phyloP scores from a whole-genome alignment of 1,140 invertebrate species.

The Saccostrea cuccullata region DNA sequence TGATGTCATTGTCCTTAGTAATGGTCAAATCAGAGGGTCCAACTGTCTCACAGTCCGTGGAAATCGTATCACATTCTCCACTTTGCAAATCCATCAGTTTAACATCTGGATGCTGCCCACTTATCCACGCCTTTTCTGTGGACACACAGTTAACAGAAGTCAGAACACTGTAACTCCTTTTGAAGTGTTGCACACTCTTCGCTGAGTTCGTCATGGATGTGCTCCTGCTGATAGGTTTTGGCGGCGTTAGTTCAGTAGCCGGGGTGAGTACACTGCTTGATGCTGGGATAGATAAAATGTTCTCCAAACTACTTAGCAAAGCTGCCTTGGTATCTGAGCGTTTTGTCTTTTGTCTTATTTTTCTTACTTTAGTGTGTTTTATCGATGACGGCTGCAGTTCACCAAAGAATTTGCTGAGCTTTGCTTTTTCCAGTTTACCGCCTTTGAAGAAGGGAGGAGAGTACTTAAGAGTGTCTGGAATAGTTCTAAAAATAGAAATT shows the following conservation, averaged over 20 bases:
- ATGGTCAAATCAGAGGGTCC: neutral
- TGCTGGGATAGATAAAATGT: neutral
- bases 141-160: conserved; percentile 9
- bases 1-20: neutral
- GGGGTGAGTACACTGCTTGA: neutral
- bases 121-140: neutral
- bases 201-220: conserved; percentile 14
- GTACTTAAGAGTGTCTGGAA: neutral
- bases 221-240: neutral
- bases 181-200: neutral
- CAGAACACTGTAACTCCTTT: neutral
- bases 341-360: conserved; percentile 3
- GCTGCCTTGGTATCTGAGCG: neutral
- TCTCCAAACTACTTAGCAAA: neutral
- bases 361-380: conserved; percentile 8
- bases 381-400: neutral
- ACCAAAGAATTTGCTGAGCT: neutral
- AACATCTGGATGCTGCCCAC: neutral
- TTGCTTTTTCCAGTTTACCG: neutral
- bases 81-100: conserved; percentile 7
- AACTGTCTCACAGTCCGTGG: neutral
- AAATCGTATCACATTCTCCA: neutral
- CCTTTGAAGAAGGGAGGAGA: conserved; percentile 13
- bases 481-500: neutral
- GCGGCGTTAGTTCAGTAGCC: neutral